Conservation (phyloP, 2,113 vertebrate genomes). For the Tachuris rubrigastra region DNA sequence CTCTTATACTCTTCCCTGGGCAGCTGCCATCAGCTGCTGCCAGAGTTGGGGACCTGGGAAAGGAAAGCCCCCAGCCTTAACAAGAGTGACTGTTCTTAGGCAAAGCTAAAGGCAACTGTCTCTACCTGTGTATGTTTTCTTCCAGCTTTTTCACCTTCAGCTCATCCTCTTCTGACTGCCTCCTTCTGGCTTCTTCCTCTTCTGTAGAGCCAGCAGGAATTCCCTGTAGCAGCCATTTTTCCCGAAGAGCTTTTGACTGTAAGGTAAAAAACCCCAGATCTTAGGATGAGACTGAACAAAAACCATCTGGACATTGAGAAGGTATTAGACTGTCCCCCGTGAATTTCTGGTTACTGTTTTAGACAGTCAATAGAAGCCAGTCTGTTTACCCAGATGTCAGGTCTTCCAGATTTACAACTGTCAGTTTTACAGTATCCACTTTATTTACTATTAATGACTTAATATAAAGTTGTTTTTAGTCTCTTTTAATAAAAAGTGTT, state of each 20-base stretch:
- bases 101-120: neutral
- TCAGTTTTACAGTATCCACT: neutral
- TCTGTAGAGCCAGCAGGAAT: slow-evolving; percentile 80
- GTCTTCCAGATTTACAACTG: neutral
- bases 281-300: neutral
- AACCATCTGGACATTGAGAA: neutral
- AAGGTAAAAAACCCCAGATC: neutral
- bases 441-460: neutral
- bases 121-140: slow-evolving; percentile 88
- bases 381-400: neutral
- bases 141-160: slow-evolving; percentile 88
- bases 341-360: neutral
- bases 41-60: too few species aligned
- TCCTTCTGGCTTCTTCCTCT: slow-evolving; percentile 85
- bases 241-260: slow-evolving; percentile 95
- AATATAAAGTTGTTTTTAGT: neutral
- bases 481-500: neutral
- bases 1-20: neutral
- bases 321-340: neutral
- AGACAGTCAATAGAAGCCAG: neutral
- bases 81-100: neutral
- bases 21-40: too few species aligned
- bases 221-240: slow-evolving; percentile 97
- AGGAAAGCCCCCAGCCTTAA: too few species aligned
- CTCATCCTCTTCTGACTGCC: slow-evolving; percentile 91